A percentile compares a stretch with the other conserved stretches of the same genome.
Evolutionary conservation across 2,113 vertebrate genomes (phyloP).

Genomic region (Lathamus discolor): DNA sequence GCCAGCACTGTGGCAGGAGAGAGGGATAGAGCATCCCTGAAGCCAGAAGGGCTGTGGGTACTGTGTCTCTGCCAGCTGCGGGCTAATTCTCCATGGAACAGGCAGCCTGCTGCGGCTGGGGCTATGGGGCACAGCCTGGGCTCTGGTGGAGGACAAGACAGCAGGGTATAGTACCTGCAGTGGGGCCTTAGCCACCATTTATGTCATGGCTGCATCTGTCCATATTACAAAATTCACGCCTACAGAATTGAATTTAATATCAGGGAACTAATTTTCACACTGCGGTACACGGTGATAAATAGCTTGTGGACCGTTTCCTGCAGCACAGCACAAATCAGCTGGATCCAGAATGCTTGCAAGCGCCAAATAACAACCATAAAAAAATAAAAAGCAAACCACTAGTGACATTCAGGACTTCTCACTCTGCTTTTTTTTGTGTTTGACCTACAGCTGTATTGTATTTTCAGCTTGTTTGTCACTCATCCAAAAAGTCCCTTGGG

Average conservation of each 20-base stretch:
- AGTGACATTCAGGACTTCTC: neutral
- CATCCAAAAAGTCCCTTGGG: neutral
- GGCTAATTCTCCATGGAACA: neutral
- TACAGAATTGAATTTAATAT: neutral
- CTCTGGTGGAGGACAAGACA: fast-evolving
- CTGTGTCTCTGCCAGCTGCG: neutral
- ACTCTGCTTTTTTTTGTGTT: neutral
- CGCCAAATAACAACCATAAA: neutral
- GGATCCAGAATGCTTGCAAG: neutral
- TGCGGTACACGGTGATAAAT: neutral
- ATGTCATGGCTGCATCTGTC: neutral
- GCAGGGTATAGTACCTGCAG: neutral
- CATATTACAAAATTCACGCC: neutral
- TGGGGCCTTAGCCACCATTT: neutral
- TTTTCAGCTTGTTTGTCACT: neutral
- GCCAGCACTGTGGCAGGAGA: neutral
- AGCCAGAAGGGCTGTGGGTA: neutral
- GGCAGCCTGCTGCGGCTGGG: neutral
- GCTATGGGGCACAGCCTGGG: neutral
- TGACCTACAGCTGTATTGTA: neutral
- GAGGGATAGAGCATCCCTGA: neutral
- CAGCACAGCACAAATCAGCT: neutral
- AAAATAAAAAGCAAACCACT: neutral
- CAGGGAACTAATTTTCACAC: neutral
- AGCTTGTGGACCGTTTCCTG: neutral